Evolutionary conservation across 2,797 vertebrate species (phyloP), one percentile per base, ranked within the genome.

Genomic region (Neosalanx taihuensis): DNA sequence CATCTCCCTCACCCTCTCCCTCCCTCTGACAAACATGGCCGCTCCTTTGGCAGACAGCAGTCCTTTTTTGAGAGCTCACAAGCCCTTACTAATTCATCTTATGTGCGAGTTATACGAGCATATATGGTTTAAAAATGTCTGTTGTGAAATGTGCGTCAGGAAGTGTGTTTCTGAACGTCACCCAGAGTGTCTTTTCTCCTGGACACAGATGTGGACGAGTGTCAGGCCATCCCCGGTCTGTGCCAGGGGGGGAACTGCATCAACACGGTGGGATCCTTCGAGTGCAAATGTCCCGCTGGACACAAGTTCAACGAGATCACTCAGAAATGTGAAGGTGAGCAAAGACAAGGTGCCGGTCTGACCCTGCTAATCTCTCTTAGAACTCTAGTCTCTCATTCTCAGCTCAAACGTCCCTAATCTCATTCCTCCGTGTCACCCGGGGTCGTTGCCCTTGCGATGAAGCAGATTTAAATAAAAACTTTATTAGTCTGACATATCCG

Each of bases 181-280:
- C 23, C 3, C 1, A 49, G 35, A 67, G 17, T 41, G 61, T 68
- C 23, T 1, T 26, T 62, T 64, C 23, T 69, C 0, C 51, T n/a
- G 51, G 51, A 4, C 80, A 80, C 87, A 99, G 97, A 99, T 91
- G 98, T 99, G 93, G 96, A 99, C 57, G 97, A 99, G 90, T 99
- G 98, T 94, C 96, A 99, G 90, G 97, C 97, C 85, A 98, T 99
- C 90, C 97, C 98, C 84, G 98, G 96, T 76, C 93, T 98, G 89
- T 99, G 98, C 93, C 95, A 97, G 83, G 97, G 97, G 82, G 97
- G 97, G 92, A 97, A 96, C 92, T 99, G 98, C 83, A 94, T 99
- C 93, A 99, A 99, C 93, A 99, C 97, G 57, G 97, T 98, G 79
- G 98, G 98, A 86, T 99, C 98, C 88, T 99, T 99, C 84, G 96